Percentiles rank a stretch among this genome's conserved stretches.
Conservation (phyloP, 1,140 invertebrate genomes). For the Dendrolimus kikuchii region DNA sequence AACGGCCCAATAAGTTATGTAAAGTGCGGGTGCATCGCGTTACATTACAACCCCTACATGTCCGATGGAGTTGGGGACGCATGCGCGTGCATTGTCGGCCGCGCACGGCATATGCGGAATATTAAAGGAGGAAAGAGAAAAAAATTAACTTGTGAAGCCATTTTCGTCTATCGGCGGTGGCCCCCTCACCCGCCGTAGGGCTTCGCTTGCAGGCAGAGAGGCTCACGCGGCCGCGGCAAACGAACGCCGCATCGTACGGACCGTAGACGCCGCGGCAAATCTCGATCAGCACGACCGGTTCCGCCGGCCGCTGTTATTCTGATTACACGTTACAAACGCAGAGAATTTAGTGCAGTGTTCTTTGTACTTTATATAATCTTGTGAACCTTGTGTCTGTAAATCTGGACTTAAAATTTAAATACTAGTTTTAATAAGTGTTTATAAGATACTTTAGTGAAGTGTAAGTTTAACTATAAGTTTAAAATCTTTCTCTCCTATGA, state of each 20-base stretch:
- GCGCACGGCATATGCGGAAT: slow-evolving; percentile 69
- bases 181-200: slow-evolving; percentile 50
- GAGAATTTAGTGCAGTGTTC: slow-evolving; percentile 36
- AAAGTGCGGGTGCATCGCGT: slow-evolving; percentile 64
- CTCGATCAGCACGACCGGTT: slow-evolving; percentile 29
- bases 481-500: slow-evolving; percentile 11
- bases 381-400: slow-evolving; percentile 11
- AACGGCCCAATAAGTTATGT: slow-evolving; percentile 69
- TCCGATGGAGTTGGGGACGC: slow-evolving; percentile 41
- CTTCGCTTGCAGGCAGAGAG: slow-evolving; percentile 49
- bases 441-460: slow-evolving; percentile 31
- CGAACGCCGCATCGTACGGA: slow-evolving; percentile 25
- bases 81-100: slow-evolving; percentile 60
- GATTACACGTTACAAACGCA: slow-evolving; percentile 38
- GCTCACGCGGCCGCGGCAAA: slow-evolving; percentile 33
- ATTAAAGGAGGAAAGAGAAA: slow-evolving; percentile 72
- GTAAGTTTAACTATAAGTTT: slow-evolving; percentile 27
- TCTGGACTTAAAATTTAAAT: slow-evolving; percentile 4
- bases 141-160: slow-evolving; percentile 72
- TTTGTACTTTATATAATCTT: slow-evolving; percentile 20
- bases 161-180: slow-evolving; percentile 60
- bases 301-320: slow-evolving; percentile 24
- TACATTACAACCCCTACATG: slow-evolving; percentile 61
- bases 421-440: slow-evolving; percentile 16
- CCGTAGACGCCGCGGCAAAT: slow-evolving; percentile 10